These are phyloP conservation scores for Drosophila dunni DNA, from an alignment of 1,140 invertebrate species.

Conservation along the genomic window DNA sequence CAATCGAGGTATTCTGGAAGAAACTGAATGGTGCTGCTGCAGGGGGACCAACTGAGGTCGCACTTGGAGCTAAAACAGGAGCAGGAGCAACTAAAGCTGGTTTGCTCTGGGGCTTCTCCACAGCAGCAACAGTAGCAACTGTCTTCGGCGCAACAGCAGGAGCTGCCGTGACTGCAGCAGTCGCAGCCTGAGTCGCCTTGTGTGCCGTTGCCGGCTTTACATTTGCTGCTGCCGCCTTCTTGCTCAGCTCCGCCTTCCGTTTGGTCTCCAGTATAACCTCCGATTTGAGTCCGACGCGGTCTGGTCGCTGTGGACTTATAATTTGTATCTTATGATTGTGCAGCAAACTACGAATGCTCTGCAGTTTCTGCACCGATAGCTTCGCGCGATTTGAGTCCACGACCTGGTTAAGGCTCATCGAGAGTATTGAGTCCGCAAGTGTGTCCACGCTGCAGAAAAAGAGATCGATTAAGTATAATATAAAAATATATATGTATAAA, in stretches of 20 bases:
- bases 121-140: not conserved
- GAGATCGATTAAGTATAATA: not conserved
- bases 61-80: not conserved
- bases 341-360: constrained; percentile 55
- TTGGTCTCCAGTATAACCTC: constrained; percentile 81
- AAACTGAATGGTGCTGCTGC: constrained; percentile 23
- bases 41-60: not conserved
- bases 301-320: constrained; percentile 78
- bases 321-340: constrained; percentile 61
- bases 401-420: constrained; percentile 63
- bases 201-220: constrained; percentile 53
- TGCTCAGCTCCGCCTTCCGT: constrained; percentile 53
- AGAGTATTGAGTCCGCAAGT: constrained; percentile 77
- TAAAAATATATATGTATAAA: too few species aligned
- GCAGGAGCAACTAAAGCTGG: not conserved
- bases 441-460: constrained; percentile 60
- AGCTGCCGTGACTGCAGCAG: constrained; percentile 17
- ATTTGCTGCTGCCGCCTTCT: constrained; percentile 36
- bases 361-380: constrained; percentile 60
- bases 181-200: constrained; percentile 52
- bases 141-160: constrained; percentile 9
- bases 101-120: not conserved
- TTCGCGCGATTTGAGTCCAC: constrained; percentile 63
- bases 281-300: constrained; percentile 77
- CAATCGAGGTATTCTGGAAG: constrained; percentile 55